Percentiles rank a stretch among this genome's conserved stretches.
Conservation (phyloP, 2,113 vertebrate genomes). For the Chloropsis hardwickii region DNA sequence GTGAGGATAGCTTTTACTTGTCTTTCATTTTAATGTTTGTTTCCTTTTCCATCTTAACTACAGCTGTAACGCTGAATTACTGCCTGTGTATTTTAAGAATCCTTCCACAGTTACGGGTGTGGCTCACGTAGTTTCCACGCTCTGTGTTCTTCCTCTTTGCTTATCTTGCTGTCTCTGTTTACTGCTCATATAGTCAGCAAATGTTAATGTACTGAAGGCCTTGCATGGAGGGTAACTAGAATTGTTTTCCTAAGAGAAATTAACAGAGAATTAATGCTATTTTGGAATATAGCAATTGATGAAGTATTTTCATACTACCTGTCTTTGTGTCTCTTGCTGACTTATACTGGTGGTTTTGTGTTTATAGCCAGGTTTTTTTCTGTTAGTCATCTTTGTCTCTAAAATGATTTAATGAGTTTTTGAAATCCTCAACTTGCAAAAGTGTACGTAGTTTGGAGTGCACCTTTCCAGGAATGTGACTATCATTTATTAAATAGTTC, state of each 20-base stretch:
- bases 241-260: neutral
- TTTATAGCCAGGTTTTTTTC: neutral
- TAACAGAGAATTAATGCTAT: neutral
- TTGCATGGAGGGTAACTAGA: neutral
- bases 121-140: neutral
- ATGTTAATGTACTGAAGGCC: neutral
- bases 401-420: neutral
- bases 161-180: neutral
- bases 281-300: neutral
- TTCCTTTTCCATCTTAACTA: constrained; percentile 6
- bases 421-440: neutral
- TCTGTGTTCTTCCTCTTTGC: neutral
- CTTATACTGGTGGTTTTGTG: neutral
- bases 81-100: constrained; percentile 21
- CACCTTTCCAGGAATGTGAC: neutral
- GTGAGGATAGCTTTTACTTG: neutral
- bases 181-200: neutral
- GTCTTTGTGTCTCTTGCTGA: neutral
- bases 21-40: neutral
- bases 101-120: neutral
- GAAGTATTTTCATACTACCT: neutral
- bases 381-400: neutral
- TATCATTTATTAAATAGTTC: neutral
- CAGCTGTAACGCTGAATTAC: neutral
- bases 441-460: neutral